Percentiles rank a stretch among this genome's conserved stretches.
These are phyloP conservation scores for Apis mellifera DNA, from an alignment of 1,140 invertebrate genomes.

Conservation along the genomic window DNA sequence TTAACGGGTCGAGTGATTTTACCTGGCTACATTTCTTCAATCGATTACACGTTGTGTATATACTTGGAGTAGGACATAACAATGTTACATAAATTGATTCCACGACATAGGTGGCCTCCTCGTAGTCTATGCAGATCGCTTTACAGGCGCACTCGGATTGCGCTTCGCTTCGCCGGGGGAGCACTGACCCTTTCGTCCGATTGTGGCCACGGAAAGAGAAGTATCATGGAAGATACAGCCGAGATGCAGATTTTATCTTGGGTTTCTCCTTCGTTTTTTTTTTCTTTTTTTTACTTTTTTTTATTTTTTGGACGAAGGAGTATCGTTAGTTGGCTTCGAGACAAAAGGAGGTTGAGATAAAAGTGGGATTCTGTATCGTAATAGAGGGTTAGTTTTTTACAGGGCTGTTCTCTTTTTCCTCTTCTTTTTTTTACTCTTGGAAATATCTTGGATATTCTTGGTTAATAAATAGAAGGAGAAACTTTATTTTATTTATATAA, in stretches of 20 bases:
- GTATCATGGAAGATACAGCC: not conserved
- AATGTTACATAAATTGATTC: slow-evolving; percentile 60
- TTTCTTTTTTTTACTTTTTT: not conserved
- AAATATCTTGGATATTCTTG: no score
- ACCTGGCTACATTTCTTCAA: no score
- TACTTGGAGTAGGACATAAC: slow-evolving; percentile 32
- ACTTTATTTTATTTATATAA: no score
- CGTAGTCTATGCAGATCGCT: slow-evolving; percentile 15
- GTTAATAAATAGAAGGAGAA: no score
- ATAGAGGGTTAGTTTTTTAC: not conserved
- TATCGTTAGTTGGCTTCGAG: not conserved
- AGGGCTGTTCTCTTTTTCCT: not conserved
- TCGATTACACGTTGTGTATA: not conserved
- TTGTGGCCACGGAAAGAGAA: not conserved
- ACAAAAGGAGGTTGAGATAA: not conserved
- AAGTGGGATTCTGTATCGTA: not conserved
- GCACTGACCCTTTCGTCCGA: slow-evolving; percentile 2
- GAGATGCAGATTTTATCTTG: not conserved
- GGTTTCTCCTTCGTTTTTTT: not conserved
- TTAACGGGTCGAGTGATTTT: no score
- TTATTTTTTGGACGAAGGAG: not conserved
- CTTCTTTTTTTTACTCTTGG: no score
- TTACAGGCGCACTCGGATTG: slow-evolving; percentile 36
- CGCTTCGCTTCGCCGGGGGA: slow-evolving; percentile 2
- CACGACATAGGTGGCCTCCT: slow-evolving; percentile 10